Percentiles rank a stretch among this genome's conserved stretches.
phyloP scores from a whole-genome alignment of 2,113 vertebrate genomes.

The Paradoxurus hermaphroditus region DNA sequence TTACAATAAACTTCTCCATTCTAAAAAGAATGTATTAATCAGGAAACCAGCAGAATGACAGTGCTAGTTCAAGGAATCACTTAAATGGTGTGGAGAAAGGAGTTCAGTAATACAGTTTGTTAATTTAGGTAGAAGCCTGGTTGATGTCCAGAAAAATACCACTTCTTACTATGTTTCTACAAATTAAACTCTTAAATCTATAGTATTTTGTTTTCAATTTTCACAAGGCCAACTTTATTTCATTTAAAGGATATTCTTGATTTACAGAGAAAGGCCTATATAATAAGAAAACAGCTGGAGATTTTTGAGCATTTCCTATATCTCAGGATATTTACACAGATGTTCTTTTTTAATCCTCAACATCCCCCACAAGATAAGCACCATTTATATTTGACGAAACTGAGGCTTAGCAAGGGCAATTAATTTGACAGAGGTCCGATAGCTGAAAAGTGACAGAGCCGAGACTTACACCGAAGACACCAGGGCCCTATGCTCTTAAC shows the following conservation, averaged over 20 bases:
- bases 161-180: not conserved
- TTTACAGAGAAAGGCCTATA: not conserved
- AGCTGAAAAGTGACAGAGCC: not conserved
- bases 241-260: not conserved
- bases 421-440: not conserved
- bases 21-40: not conserved
- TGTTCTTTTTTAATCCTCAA: not conserved
- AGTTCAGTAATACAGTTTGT: not conserved
- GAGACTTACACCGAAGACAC: not conserved
- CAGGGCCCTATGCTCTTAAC: not conserved
- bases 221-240: not conserved
- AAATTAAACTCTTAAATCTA: conserved; percentile 27
- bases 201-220: not conserved
- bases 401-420: not conserved
- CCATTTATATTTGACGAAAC: not conserved
- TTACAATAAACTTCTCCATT: not conserved
- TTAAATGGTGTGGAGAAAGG: not conserved
- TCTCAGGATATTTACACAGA: not conserved
- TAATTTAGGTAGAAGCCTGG: conserved; percentile 17
- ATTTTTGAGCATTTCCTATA: not conserved
- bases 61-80: not conserved
- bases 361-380: not conserved
- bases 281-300: not conserved
- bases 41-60: conserved; percentile 15
- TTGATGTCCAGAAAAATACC: not conserved